Percentiles rank a stretch among this genome's conserved stretches.
phyloP scores from a whole-genome alignment of 37 sponge, comb jelly and placozoan genomes.

The Petrosia ficiformis region DNA sequence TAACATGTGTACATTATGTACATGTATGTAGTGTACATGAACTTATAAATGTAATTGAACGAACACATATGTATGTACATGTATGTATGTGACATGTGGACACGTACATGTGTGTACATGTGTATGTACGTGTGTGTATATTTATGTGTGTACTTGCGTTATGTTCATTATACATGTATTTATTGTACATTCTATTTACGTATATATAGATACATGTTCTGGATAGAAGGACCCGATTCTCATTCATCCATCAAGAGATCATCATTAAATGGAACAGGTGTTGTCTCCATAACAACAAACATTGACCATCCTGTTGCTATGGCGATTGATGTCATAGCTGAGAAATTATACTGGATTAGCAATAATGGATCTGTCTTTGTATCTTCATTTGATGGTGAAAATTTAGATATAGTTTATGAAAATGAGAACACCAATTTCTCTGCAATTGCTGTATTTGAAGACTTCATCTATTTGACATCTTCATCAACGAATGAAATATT shows the following conservation, averaged over 20 bases:
- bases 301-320: slow-evolving; percentile 1
- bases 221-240: slow-evolving; percentile 21
- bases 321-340: slow-evolving; percentile 5
- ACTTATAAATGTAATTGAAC: no score
- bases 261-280: not conserved
- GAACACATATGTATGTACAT: no score
- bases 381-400: slow-evolving; percentile 4
- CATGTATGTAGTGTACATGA: no score
- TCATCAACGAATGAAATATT: not conserved
- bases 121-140: no score
- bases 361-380: not conserved
- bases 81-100: no score
- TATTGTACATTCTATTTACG: not conserved
- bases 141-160: no score
- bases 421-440: not conserved
- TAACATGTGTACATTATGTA: no score
- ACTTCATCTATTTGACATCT: slow-evolving; percentile 25
- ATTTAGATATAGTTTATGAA: not conserved
- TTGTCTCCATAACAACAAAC: not conserved
- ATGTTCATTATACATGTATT: no score
- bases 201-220: slow-evolving; percentile 29
- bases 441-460: slow-evolving; percentile 47
- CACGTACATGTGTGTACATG: no score
- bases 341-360: slow-evolving; percentile 26
- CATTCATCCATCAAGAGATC: slow-evolving; percentile 17